These are phyloP conservation scores for Drosophila lacteicornis DNA, from an alignment of 1,140 invertebrate species.

Conservation along the genomic window DNA sequence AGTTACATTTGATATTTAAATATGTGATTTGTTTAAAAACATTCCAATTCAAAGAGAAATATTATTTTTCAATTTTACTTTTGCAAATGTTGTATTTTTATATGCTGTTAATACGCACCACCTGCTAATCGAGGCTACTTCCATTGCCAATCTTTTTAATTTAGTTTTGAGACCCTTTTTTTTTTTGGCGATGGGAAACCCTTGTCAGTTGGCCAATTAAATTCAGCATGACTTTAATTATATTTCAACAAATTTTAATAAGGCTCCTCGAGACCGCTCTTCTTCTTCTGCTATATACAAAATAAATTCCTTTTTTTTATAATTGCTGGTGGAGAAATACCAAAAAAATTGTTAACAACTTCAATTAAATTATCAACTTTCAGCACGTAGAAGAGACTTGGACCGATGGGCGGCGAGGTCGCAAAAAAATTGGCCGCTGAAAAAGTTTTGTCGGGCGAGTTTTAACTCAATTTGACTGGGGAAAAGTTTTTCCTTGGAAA, in stretches of 20 bases:
- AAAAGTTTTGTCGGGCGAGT: slow-evolving; percentile 58
- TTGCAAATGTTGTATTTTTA: not conserved
- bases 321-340: slow-evolving; percentile 23
- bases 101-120: not conserved
- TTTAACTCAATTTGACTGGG: slow-evolving; percentile 77
- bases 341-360: slow-evolving; percentile 77
- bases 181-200: slow-evolving; percentile 23
- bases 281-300: slow-evolving; percentile 6
- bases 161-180: slow-evolving; percentile 23
- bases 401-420: slow-evolving; percentile 47
- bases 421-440: slow-evolving; percentile 43
- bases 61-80: not conserved
- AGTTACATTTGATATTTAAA: not conserved
- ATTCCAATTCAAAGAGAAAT: not conserved
- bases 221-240: slow-evolving; percentile 72
- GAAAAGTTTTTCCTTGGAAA: slow-evolving; percentile 68
- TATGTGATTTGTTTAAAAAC: not conserved
- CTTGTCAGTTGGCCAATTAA: slow-evolving; percentile 74
- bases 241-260: slow-evolving; percentile 80
- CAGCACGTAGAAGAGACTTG: slow-evolving; percentile 43
- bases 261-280: slow-evolving; percentile 41
- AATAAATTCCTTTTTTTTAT: slow-evolving; percentile 39
- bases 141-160: slow-evolving; percentile 26
- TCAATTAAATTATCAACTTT: slow-evolving; percentile 83
- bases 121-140: slow-evolving; percentile 31